A percentile compares a stretch with the other conserved stretches of the same genome.
These are phyloP conservation scores for Mastigias papua DNA, from an alignment of 30 jellyfish, hydroid and myxozoan species.

Conservation along the genomic window DNA sequence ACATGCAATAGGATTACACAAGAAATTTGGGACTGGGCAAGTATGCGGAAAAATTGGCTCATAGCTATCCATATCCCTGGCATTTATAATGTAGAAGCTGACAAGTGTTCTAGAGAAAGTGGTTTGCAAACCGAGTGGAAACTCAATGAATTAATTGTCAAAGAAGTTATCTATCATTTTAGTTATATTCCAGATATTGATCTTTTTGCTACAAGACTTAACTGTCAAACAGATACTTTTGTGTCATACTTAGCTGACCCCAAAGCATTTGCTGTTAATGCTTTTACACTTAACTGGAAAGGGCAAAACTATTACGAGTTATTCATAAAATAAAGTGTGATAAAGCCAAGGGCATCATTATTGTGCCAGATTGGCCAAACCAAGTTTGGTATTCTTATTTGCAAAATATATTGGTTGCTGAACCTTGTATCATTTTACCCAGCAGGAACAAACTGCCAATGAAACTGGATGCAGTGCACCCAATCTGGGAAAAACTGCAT, in stretches of 20 bases:
- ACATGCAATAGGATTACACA: background rate
- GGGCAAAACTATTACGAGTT: background rate
- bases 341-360: slow-evolving; percentile 26
- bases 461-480: slow-evolving; percentile 1
- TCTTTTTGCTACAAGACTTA: slow-evolving; percentile 25
- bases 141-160: background rate
- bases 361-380: slow-evolving; percentile 43
- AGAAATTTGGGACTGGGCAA: background rate
- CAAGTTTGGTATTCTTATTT: slow-evolving; percentile 30
- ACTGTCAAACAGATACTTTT: background rate
- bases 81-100: background rate
- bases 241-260: slow-evolving; percentile 37
- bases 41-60: too few relatives aligned
- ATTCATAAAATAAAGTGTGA: slow-evolving; percentile 1
- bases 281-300: slow-evolving; percentile 20
- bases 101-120: background rate
- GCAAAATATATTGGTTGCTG: background rate
- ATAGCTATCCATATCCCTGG: background rate
- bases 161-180: background rate
- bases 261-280: slow-evolving; percentile 16
- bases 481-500: slow-evolving; percentile 8
- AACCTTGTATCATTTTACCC: slow-evolving; percentile 3
- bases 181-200: slow-evolving; percentile 16
- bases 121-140: background rate
- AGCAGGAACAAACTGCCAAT: background rate